Conservation (phyloP, 1,140 invertebrate genomes). For the Rhyacophila brunnea region DNA sequence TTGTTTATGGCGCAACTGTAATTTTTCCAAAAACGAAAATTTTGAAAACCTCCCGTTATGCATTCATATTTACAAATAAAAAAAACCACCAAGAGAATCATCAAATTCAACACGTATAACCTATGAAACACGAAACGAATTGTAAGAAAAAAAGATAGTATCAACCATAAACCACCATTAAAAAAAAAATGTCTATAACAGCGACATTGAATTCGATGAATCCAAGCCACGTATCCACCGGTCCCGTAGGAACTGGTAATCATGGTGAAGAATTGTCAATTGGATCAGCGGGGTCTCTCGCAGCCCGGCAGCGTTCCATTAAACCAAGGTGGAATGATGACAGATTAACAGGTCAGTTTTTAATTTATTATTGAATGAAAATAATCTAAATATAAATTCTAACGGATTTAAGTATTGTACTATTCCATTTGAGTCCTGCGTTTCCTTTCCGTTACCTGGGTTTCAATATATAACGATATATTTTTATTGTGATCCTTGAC, state of each 20-base stretch:
- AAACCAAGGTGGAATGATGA: slow-evolving; percentile 55
- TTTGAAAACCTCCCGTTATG: slow-evolving; percentile 9
- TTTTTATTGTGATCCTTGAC: too few relatives aligned
- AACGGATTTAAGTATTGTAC: too few relatives aligned
- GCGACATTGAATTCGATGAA: slow-evolving; percentile 61
- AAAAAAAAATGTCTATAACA: too few relatives aligned
- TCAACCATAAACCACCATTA: slow-evolving; percentile 5
- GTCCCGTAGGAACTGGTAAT: slow-evolving; percentile 31
- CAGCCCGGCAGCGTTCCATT: slow-evolving; percentile 58
- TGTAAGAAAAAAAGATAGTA: not conserved
- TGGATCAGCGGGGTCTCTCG: slow-evolving; percentile 72
- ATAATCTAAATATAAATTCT: too few relatives aligned
- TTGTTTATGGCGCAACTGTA: slow-evolving; percentile 33
- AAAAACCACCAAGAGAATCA: not conserved
- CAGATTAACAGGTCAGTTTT: slow-evolving; percentile 32
- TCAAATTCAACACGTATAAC: slow-evolving; percentile 10
- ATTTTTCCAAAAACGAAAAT: slow-evolving; percentile 11
- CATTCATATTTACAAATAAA: slow-evolving; percentile 7
- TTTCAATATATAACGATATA: too few relatives aligned
- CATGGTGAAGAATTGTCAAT: slow-evolving; percentile 71
- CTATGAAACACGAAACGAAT: too few relatives aligned
- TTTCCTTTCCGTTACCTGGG: too few relatives aligned
- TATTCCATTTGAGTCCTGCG: too few relatives aligned
- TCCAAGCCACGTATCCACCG: slow-evolving; percentile 23
- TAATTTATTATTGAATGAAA: too few relatives aligned